A percentile compares a stretch with the other conserved stretches of the same genome.
phyloP scores from a whole-genome alignment of 2,888 invertebrate genomes.

The Pristionchus fissidentatus region DNA sequence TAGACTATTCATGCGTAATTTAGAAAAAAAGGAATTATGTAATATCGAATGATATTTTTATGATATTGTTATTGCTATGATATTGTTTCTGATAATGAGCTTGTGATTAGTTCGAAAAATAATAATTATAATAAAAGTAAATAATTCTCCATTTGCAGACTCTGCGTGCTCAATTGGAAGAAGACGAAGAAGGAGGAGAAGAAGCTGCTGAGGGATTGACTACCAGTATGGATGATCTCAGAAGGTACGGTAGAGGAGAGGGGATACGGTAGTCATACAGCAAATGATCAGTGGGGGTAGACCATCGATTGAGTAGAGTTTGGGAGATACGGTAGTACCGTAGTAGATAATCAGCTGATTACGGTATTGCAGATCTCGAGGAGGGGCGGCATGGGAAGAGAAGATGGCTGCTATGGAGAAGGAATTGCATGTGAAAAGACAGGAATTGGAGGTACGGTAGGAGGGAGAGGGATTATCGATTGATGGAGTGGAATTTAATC shows the following conservation, averaged over 20 bases:
- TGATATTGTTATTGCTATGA: background rate
- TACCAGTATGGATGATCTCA: slow-evolving; percentile 47
- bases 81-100: background rate
- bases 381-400: slow-evolving; percentile 69
- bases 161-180: slow-evolving; percentile 54
- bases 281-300: no score
- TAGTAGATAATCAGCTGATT: background rate
- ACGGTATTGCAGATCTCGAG: slow-evolving; percentile 19
- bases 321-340: background rate
- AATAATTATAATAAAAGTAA: background rate
- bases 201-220: slow-evolving; percentile 47
- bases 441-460: slow-evolving; percentile 75
- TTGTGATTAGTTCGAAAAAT: background rate
- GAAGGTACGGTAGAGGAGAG: slow-evolving; percentile 20
- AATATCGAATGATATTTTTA: background rate
- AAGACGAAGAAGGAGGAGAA: slow-evolving; percentile 59
- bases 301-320: background rate
- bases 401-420: slow-evolving; percentile 78
- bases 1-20: background rate
- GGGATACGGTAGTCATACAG: no score
- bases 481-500: background rate
- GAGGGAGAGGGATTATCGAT: slow-evolving; percentile 54
- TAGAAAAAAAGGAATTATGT: no score
- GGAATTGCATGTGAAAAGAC: slow-evolving; percentile 75
- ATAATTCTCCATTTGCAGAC: background rate